phyloP scores from a whole-genome alignment of 2,797 vertebrate genomes.

The Bovichtus diacanthus region DNA sequence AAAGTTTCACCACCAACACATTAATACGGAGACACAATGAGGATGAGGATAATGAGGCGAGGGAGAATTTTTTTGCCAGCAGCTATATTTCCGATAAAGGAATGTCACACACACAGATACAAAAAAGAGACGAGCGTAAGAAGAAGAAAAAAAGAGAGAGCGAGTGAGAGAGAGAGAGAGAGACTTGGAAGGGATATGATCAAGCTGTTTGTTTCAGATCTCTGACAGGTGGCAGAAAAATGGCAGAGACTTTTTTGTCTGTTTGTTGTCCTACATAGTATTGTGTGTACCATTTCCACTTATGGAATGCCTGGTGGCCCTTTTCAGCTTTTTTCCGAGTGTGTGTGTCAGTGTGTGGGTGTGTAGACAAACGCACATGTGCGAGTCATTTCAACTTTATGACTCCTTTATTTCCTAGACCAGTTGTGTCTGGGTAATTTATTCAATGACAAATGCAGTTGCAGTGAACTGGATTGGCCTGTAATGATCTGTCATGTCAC shows the following conservation, averaged over 20 bases:
- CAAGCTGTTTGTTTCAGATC: slow-evolving; percentile 57
- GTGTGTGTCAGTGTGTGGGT: slow-evolving; percentile 48
- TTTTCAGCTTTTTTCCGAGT: slow-evolving; percentile 47
- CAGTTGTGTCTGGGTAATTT: slow-evolving; percentile 80
- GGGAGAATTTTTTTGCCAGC: slow-evolving; percentile 48
- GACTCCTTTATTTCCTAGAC: slow-evolving; percentile 71
- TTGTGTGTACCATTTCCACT: slow-evolving; percentile 38
- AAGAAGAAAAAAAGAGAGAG: slow-evolving; percentile 45
- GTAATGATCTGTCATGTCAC: slow-evolving; percentile 79
- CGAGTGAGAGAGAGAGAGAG: slow-evolving; percentile 18
- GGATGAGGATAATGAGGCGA: slow-evolving; percentile 55
- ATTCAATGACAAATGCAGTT: slow-evolving; percentile 77
- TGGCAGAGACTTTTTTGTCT: slow-evolving; percentile 49
- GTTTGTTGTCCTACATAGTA: slow-evolving; percentile 59
- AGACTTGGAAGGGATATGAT: slow-evolving; percentile 61
- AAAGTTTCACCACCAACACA: slow-evolving; percentile 46
- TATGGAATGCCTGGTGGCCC: slow-evolving; percentile 59
- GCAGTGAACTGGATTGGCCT: slow-evolving; percentile 67
- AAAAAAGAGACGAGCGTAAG: slow-evolving; percentile 19
- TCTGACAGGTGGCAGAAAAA: slow-evolving; percentile 66
- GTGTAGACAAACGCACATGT: slow-evolving; percentile 50
- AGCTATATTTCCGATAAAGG: slow-evolving; percentile 48
- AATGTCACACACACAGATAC: slow-evolving; percentile 29
- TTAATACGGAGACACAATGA: slow-evolving; percentile 46
- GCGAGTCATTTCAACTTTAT: slow-evolving; percentile 53